These are phyloP conservation scores for Conus betulinus DNA, from an alignment of 1,140 invertebrate genomes.

Conservation along the genomic window DNA sequence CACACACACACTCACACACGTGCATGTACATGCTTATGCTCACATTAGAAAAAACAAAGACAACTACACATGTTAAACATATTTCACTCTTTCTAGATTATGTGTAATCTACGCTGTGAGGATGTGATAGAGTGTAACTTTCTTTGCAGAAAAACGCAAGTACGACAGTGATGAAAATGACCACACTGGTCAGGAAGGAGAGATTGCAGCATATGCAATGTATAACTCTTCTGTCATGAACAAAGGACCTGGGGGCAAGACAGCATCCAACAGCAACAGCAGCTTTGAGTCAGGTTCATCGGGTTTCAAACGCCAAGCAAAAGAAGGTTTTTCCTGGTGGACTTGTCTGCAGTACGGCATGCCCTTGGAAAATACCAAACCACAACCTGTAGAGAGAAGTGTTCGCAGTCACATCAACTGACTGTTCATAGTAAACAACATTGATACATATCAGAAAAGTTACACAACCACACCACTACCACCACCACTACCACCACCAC, in stretches of 20 bases:
- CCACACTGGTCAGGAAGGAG: not conserved
- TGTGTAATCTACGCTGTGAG: too few species aligned
- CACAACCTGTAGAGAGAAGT: conserved; percentile 39
- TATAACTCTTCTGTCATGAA: not conserved
- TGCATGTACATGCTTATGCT: too few species aligned
- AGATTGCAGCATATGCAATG: too few species aligned
- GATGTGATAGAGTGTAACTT: too few species aligned
- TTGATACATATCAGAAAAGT: too few species aligned
- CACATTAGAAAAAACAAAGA: too few species aligned
- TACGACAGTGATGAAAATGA: not conserved
- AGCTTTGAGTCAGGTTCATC: not conserved
- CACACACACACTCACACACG: too few species aligned
- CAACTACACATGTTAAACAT: too few species aligned
- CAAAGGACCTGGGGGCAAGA: not conserved
- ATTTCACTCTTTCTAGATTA: too few species aligned
- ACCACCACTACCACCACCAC: too few species aligned
- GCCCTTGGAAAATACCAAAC: conserved; percentile 52
- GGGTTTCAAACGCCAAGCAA: conserved; percentile 45
- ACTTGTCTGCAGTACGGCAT: conserved; percentile 60
- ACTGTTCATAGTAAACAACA: not conserved
- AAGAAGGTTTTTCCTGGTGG: conserved; percentile 65
- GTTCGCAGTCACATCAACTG: not conserved
- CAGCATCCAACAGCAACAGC: not conserved
- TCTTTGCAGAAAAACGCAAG: not conserved
- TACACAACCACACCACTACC: too few species aligned